These are phyloP conservation scores for Solea senegalensis DNA, from an alignment of 2,113 vertebrate genomes.

Conservation along the genomic window DNA sequence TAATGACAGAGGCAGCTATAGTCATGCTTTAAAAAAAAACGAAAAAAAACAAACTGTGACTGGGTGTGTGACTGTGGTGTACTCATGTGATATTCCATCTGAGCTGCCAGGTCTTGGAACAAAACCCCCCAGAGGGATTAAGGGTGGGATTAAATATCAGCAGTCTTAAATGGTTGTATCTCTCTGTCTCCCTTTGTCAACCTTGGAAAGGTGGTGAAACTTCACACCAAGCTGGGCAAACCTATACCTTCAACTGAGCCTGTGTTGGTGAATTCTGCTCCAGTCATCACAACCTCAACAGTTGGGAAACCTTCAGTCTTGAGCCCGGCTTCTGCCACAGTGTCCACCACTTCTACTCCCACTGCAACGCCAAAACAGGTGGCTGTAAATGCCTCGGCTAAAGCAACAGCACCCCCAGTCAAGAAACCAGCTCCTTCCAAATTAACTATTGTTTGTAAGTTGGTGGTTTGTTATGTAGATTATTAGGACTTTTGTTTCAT, in stretches of 20 bases:
- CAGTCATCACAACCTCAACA: conserved; percentile 68
- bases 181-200: conserved; percentile 36
- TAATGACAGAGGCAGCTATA: too few species aligned
- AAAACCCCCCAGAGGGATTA: conserved; percentile 33
- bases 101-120: conserved; percentile 35
- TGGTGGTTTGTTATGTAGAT: background rate
- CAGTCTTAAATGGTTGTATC: conserved; percentile 22
- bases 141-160: conserved; percentile 35
- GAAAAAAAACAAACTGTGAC: too few species aligned
- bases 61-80: conserved; percentile 1
- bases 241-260: conserved; percentile 86
- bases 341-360: conserved; percentile 24
- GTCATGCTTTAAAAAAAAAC: too few species aligned
- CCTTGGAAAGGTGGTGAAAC: conserved; percentile 84
- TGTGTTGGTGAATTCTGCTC: conserved; percentile 73
- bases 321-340: conserved; percentile 30
- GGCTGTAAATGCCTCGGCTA: conserved; percentile 7
- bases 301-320: conserved; percentile 62
- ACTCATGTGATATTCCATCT: conserved; percentile 24
- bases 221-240: conserved; percentile 87
- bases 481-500: background rate
- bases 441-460: conserved; percentile 74
- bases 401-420: conserved; percentile 36
- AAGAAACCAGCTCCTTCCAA: conserved; percentile 71
- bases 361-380: conserved; percentile 46